Evolutionary conservation across 2,888 invertebrate genomes (phyloP), one percentile per base, ranked within the genome.

Genomic region (Diplazon laetatorius): DNA sequence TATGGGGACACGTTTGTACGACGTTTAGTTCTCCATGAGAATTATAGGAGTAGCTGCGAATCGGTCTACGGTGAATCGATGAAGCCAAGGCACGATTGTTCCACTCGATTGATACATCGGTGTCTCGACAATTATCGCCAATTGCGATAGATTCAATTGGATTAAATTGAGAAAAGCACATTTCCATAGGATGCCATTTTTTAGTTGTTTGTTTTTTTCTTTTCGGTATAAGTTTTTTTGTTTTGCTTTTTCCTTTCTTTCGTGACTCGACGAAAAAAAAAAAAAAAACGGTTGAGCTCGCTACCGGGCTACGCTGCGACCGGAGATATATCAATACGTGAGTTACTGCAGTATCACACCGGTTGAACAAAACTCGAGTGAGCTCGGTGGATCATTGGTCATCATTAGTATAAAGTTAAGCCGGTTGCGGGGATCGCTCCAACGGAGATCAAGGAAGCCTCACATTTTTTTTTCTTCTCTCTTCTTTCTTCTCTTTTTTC

Each of bases 391-490:
- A 70, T 75, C 78, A 78, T 78, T 78, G 78, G 78, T 78, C 78
- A 78, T 78, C 78, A 78, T 78, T 78, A 78, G 78, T 66, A n/a
- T n/a, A 74, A 57, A 75, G 65, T 78, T 75, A 66, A 78, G 74
- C 78, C 52, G 37, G 39, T 14, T 42, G 48, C 18, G 39, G 42
- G 48, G 25, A 52, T 10, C 25, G 25, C 12, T n/a, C n/a, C 25
- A 52, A 12, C 30, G 39, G 25, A 37, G 25, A 46, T 55, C 30
- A 59, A 69, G 69, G 37, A 50, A 44, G 30, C 46, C 37, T 48
- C 14, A 39, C 35, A 57, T 10, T 65, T 59, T 66, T 16, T 39
- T 46, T 59, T 22, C 44, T 22, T 30, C 14, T 42, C 10, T 25
- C 63, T 30, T 6, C 6, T 30, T 30, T 30, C 6, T 30, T 30